phyloP scores from a whole-genome alignment of 2,113 vertebrate genomes.

The Lophochroa leadbeateri region DNA sequence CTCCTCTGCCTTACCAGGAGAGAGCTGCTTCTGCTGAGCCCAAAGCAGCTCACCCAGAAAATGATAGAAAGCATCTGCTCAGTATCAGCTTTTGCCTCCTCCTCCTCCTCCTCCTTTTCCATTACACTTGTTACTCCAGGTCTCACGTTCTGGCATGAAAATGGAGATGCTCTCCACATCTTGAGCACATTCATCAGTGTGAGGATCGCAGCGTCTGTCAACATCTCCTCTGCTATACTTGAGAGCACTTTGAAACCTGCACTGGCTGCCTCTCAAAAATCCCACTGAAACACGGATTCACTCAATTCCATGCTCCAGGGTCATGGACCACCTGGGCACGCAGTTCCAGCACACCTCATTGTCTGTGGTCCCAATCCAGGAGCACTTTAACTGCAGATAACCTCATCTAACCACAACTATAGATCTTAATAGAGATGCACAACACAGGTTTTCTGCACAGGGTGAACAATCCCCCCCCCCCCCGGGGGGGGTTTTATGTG shows the following conservation, averaged over 20 bases:
- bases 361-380: background rate
- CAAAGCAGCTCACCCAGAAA: background rate
- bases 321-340: background rate
- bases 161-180: background rate
- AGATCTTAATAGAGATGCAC: background rate
- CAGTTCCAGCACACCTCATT: background rate
- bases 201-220: background rate
- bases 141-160: background rate
- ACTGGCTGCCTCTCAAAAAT: background rate
- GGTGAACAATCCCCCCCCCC: background rate
- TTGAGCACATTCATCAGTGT: background rate
- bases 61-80: background rate
- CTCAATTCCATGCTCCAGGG: background rate
- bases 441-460: background rate
- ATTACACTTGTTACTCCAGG: background rate
- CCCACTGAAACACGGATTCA: background rate
- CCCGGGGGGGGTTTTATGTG: too few species aligned
- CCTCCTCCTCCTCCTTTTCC: background rate
- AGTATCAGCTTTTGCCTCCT: background rate
- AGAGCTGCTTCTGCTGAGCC: background rate
- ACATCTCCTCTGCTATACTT: background rate
- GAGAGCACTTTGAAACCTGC: background rate
- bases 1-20: background rate
- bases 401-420: background rate
- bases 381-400: background rate